Percentiles rank a stretch among this genome's conserved stretches.
Evolutionary conservation across 2,113 vertebrate species (phyloP).

Genomic region (Leucopternis melanops): DNA sequence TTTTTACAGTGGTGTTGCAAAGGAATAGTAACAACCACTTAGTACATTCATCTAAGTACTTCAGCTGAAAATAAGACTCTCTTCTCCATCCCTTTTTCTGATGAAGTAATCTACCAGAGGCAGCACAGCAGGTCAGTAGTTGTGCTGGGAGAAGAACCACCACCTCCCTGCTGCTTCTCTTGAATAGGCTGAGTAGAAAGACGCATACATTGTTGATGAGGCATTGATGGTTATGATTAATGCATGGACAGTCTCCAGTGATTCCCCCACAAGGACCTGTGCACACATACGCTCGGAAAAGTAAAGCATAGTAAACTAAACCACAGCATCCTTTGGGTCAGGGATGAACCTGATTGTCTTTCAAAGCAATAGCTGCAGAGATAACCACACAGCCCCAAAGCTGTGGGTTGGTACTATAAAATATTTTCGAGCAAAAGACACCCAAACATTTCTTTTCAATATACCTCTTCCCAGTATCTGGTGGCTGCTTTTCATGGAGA

Average conservation of each 20-base stretch:
- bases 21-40: neutral
- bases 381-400: neutral
- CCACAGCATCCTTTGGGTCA: neutral
- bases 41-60: neutral
- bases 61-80: neutral
- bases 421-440: neutral
- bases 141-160: neutral
- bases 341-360: neutral
- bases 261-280: neutral
- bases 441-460: neutral
- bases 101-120: neutral
- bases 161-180: neutral
- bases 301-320: neutral
- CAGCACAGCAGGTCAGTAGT: neutral
- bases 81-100: neutral
- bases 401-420: neutral
- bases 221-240: neutral
- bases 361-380: neutral
- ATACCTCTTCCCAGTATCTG: neutral
- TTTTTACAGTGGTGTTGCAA: neutral
- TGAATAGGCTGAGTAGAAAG: neutral
- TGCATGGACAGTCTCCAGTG: neutral
- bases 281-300: neutral
- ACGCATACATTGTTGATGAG: neutral
- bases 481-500: neutral